Base-by-base conservation (phyloP, 2,797 vertebrate genomes). In the Microhierax caerulescens region DNA sequence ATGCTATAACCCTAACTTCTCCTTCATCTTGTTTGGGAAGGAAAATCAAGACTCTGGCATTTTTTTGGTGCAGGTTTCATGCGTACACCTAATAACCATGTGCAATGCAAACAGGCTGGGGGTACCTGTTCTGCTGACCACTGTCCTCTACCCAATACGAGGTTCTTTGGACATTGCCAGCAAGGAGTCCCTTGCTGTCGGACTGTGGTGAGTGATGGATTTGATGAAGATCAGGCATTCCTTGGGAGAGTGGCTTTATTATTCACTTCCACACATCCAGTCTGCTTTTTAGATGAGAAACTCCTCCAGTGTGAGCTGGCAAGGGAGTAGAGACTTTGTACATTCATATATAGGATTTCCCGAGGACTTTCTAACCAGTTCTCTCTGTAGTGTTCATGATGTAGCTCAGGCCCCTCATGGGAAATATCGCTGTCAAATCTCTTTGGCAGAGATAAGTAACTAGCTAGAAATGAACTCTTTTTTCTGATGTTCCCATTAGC, bases 51-150 rank as follows among this genome's bases (percentile, higher is more conserved):
- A 9, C 13, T 64, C 25, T 53, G 30, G 4, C 9, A 11, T 39
- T 30, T 57, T 27, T 4, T 64, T 39, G 39, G 30, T 23, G 10
- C 93, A 97, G 96, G 95, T 78, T 97, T 97, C 85, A 96, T 97
- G 95, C 93, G 95, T 54, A 79, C 37, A 27, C 96, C 96, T 32
- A 47, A 8, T 45, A 96, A 85, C 0, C 45, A 75, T 8, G 57
- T 2, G 37, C 96, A 97, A 11, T 97, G 96, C 85, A 92, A 65
- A 5, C 73, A 92, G 54, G 92, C 96, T 36, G 95, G 95, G 36
- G 96, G 96, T 0, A 21, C 25, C 70, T 97, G 96, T 9, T 81
- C 77, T 54, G 19, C n/a, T 0, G 0, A 8, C 11, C 79, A 0
- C 54, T 97, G 96, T 50, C 69, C 90, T 56, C 45, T 3, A 2